These are phyloP conservation scores for Pteropus rufus DNA, from an alignment of 2,797 vertebrate species.

Conservation along the genomic window DNA sequence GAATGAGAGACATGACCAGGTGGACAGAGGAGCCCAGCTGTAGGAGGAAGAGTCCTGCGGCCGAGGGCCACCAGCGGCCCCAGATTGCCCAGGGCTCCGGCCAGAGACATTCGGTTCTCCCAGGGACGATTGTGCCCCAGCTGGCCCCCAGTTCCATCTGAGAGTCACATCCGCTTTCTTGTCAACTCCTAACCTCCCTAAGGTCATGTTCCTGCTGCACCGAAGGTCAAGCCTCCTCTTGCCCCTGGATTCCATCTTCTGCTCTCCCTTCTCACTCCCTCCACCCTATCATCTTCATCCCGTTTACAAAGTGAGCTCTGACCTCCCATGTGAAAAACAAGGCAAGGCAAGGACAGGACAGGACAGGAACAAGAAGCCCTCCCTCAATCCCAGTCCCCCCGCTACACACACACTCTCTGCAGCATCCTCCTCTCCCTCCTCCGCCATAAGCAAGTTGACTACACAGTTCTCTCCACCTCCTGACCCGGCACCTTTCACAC, in stretches of 20 bases:
- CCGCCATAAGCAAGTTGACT: accelerated
- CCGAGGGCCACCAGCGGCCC: background rate
- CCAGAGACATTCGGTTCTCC: background rate
- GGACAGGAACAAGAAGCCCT: background rate
- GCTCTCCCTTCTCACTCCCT: background rate
- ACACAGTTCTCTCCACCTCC: background rate
- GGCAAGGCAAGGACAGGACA: background rate
- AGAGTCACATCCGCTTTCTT: background rate
- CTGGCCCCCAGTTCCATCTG: background rate
- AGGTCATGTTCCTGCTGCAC: background rate
- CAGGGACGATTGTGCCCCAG: background rate
- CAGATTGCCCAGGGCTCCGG: background rate
- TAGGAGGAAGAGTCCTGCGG: background rate
- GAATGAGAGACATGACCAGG: background rate
- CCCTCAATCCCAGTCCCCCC: accelerated
- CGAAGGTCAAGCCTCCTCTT: background rate
- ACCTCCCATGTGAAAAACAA: background rate
- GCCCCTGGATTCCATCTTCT: background rate
- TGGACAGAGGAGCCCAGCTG: background rate
- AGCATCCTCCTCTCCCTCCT: too few relatives aligned
- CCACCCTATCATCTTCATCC: background rate
- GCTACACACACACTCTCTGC: too few relatives aligned
- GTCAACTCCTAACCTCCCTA: accelerated
- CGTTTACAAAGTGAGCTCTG: background rate
- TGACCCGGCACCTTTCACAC: background rate